Conservation (phyloP, 2,113 vertebrate species). For the Clarias magur region DNA sequence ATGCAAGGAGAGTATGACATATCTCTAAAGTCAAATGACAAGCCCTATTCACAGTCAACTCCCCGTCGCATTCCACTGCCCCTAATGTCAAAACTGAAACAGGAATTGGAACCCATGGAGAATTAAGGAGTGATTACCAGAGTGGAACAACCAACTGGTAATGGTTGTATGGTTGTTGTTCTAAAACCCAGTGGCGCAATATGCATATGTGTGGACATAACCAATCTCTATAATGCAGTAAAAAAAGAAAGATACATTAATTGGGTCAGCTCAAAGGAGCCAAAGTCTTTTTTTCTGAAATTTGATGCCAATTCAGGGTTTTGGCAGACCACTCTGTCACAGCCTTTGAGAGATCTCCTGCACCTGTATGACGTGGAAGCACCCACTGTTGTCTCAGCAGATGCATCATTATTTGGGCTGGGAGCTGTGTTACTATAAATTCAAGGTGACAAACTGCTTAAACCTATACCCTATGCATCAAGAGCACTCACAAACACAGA, state of each 20-base stretch:
- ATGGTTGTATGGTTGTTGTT: slow-evolving; percentile 16
- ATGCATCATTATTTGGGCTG: no score
- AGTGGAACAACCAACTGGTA: slow-evolving; percentile 26
- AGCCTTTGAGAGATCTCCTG: background rate
- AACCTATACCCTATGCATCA: background rate
- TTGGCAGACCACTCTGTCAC: no score
- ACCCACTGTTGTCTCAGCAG: no score
- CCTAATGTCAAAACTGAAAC: slow-evolving; percentile 28
- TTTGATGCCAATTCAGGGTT: no score
- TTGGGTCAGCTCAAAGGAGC: no score
- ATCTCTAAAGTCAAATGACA: slow-evolving; percentile 2
- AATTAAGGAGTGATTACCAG: slow-evolving; percentile 17
- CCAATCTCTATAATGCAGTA: slow-evolving; percentile 7
- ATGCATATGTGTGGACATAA: slow-evolving; percentile 29
- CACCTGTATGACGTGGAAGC: background rate
- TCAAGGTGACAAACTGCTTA: background rate
- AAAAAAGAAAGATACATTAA: slow-evolving; percentile 17
- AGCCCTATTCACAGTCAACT: slow-evolving; percentile 17
- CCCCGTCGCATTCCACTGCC: slow-evolving; percentile 14
- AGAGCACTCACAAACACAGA: background rate
- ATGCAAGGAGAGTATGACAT: slow-evolving; percentile 34
- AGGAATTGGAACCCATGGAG: slow-evolving; percentile 26
- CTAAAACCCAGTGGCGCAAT: background rate
- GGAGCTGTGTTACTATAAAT: background rate
- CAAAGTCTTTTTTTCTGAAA: no score